Base-by-base conservation (phyloP, 2,888 invertebrate species). In the Agonopterix subpropinquella region DNA sequence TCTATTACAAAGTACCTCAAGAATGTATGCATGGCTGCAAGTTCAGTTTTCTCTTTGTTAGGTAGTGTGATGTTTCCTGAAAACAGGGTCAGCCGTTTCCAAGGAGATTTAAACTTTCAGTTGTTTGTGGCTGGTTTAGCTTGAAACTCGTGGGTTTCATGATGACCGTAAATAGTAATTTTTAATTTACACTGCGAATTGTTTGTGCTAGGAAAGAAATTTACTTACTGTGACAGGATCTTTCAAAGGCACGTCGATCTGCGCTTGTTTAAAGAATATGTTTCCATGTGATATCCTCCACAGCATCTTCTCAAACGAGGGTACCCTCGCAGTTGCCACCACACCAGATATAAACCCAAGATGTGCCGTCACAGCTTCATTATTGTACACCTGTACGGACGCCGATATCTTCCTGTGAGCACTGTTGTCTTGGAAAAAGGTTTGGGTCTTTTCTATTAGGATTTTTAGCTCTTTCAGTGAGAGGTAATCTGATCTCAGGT, bases 381-480 rank as follows among this genome's bases (percentile, higher is more conserved):
- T 83, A 54, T 86, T 86, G 50, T 86, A 84, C 4, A 70, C 59
- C 45, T 83, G 84, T 0, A 87, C 86, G 15, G 87, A 83, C 0
- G 86, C 85, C 0, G 88, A 87, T 9, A 87, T 84, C 62, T 83
- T 88, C 51, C 82, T 78, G 44, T 80, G 88, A 0, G 81, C 92
- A 65, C 93, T 93, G 81, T 93, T 93, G 69, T 87, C 88, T 71
- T 87, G 86, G 62, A 88, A 88, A 62, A 88, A 87, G 0, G 79
- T 84, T 62, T 88, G 87, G 43, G 77, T 86, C 59, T 87, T 88
- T 52, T 85, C 85, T 41, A 88, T 85, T 2, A 88, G 64, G 0
- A 85, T 70, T 53, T 80, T 86, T 42, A 88, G 62, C 53, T 88
- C 88, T 48, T 79, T 82, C 11, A 88, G 56, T 0, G 87, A 73